A percentile compares a stretch with the other conserved stretches of the same genome.
Conservation (phyloP, 2,888 invertebrate species). For the Pomacea canaliculata region DNA sequence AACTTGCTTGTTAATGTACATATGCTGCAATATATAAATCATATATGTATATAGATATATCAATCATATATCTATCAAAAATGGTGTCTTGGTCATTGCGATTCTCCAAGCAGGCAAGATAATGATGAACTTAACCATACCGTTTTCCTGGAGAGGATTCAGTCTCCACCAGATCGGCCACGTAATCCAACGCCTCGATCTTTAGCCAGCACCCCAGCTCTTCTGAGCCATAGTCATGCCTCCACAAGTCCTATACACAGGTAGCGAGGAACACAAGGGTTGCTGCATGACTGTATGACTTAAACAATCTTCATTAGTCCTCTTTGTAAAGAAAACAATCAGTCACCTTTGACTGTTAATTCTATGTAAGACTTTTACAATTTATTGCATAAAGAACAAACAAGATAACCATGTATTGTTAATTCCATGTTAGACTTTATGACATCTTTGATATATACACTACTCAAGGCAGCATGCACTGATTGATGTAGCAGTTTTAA, state of each 20-base stretch:
- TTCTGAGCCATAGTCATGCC: not conserved
- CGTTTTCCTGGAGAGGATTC: conserved; percentile 12
- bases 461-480: too few species aligned
- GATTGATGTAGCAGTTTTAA: too few species aligned
- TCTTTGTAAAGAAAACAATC: too few species aligned
- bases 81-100: not conserved
- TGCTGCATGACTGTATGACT: not conserved
- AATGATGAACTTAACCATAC: conserved; percentile 28
- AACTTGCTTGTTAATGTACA: not conserved
- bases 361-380: too few species aligned
- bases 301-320: not conserved
- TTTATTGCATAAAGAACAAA: too few species aligned
- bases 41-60: too few species aligned
- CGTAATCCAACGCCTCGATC: conserved; percentile 14
- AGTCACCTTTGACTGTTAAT: too few species aligned
- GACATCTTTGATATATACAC: too few species aligned
- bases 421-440: too few species aligned
- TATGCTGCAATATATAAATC: too few species aligned
- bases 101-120: too few species aligned
- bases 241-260: conserved; percentile 4
- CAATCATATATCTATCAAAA: not conserved
- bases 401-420: too few species aligned
- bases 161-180: conserved; percentile 12
- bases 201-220: conserved; percentile 11
- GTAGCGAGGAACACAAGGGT: not conserved